phyloP scores from a whole-genome alignment of 2,113 vertebrate genomes.

The Hirundichthys speculiger region DNA sequence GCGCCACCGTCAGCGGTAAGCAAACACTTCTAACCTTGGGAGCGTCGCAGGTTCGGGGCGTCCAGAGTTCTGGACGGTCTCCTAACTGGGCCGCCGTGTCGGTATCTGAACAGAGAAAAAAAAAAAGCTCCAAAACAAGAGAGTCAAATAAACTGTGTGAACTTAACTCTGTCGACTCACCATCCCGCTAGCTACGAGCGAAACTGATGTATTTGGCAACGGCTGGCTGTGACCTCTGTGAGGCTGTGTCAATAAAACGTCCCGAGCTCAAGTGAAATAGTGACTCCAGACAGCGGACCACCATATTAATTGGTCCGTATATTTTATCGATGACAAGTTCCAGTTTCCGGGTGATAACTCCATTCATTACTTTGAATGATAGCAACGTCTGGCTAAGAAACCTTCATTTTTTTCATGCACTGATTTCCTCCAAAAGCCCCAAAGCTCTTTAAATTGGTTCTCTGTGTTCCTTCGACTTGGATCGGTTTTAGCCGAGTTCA shows the following conservation, averaged over 20 bases:
- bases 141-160: no score
- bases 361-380: slow-evolving; percentile 46
- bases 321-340: slow-evolving; percentile 34
- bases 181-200: background rate
- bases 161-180: no score
- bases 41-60: no score
- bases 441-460: slow-evolving; percentile 48
- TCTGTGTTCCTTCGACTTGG: slow-evolving; percentile 67
- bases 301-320: background rate
- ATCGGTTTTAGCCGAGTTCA: slow-evolving; percentile 32
- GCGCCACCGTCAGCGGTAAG: no score
- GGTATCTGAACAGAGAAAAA: background rate
- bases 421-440: slow-evolving; percentile 12
- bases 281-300: slow-evolving; percentile 28
- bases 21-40: no score
- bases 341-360: slow-evolving; percentile 14
- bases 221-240: background rate
- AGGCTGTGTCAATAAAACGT: background rate
- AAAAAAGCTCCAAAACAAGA: no score
- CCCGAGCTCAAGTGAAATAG: background rate
- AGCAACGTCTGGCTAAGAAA: slow-evolving; percentile 23
- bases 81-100: background rate
- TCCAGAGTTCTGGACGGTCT: no score
- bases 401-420: slow-evolving; percentile 10
- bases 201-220: background rate